phyloP scores from a whole-genome alignment of 2,888 invertebrate species.

The Eilema sororculum region DNA sequence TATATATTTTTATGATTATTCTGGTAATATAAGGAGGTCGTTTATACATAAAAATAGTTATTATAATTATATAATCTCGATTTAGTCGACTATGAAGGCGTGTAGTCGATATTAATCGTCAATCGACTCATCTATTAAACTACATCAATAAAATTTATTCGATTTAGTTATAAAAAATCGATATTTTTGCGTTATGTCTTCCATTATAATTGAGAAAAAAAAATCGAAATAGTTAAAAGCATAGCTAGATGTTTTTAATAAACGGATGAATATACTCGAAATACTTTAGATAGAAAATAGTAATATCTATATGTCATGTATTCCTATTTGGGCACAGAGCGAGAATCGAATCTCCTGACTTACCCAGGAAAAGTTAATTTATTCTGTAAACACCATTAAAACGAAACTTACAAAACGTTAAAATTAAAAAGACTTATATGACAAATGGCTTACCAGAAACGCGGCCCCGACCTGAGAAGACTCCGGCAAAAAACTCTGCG shows the following conservation, averaged over 20 bases:
- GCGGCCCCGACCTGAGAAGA: too few species aligned
- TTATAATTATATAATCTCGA: slow-evolving; percentile 6
- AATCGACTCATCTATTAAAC: not conserved
- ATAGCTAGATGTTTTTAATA: too few species aligned
- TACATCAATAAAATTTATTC: slow-evolving; percentile 4
- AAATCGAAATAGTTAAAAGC: too few species aligned
- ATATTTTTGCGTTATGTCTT: not conserved
- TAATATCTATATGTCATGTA: not conserved
- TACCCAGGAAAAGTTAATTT: too few species aligned
- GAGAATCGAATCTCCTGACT: too few species aligned
- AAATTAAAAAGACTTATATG: too few species aligned
- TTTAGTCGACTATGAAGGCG: slow-evolving; percentile 9
- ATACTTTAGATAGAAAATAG: too few species aligned
- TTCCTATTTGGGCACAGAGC: not conserved
- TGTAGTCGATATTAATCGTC: slow-evolving; percentile 4
- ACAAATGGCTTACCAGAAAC: too few species aligned
- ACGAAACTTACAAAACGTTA: too few species aligned
- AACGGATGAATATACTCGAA: too few species aligned
- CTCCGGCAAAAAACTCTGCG: too few species aligned
- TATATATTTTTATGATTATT: slow-evolving; percentile 48
- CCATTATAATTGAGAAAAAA: not conserved
- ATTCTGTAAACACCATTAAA: too few species aligned
- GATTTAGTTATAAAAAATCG: not conserved
- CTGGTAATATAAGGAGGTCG: slow-evolving; percentile 15
- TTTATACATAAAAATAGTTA: slow-evolving; percentile 21